Evolutionary conservation across 2,113 vertebrate genomes (phyloP).

Genomic region (Menidia beryllina): DNA sequence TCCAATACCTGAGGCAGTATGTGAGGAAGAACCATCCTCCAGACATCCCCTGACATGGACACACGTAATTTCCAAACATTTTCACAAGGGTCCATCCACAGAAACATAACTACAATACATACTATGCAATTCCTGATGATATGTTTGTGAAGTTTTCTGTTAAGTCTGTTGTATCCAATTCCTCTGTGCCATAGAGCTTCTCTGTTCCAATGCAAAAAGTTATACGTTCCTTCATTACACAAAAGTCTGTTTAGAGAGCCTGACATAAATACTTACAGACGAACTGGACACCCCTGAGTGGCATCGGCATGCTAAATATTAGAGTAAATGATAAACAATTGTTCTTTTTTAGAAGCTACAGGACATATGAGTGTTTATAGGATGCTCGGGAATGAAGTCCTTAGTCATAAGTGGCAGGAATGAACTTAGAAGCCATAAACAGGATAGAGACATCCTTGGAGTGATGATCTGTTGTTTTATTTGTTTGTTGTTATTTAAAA

Average conservation of each 20-base stretch:
- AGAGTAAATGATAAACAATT: neutral
- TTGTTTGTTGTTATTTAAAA: too few relatives aligned
- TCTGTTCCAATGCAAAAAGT: neutral
- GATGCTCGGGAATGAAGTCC: neutral
- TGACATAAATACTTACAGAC: neutral
- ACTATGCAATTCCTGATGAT: neutral
- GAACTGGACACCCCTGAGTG: neutral
- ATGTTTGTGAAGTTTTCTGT: neutral
- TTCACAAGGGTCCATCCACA: slow-evolving; percentile 65
- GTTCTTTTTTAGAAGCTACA: neutral
- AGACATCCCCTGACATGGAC: slow-evolving; percentile 49
- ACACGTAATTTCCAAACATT: slow-evolving; percentile 44
- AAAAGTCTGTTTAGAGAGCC: neutral
- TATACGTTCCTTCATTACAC: neutral
- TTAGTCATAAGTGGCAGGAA: neutral
- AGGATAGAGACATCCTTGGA: neutral
- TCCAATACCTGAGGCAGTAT: slow-evolving; percentile 90
- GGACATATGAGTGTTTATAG: neutral
- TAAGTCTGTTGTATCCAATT: neutral
- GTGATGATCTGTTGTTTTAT: too few relatives aligned
- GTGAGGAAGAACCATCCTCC: slow-evolving; percentile 54
- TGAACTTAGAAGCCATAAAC: neutral
- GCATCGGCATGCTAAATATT: neutral
- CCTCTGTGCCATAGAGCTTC: neutral
- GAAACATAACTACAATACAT: slow-evolving; percentile 1